These are phyloP conservation scores for Zelostemma sp. DNA, from an alignment of 1,140 invertebrate species.

Conservation along the genomic window DNA sequence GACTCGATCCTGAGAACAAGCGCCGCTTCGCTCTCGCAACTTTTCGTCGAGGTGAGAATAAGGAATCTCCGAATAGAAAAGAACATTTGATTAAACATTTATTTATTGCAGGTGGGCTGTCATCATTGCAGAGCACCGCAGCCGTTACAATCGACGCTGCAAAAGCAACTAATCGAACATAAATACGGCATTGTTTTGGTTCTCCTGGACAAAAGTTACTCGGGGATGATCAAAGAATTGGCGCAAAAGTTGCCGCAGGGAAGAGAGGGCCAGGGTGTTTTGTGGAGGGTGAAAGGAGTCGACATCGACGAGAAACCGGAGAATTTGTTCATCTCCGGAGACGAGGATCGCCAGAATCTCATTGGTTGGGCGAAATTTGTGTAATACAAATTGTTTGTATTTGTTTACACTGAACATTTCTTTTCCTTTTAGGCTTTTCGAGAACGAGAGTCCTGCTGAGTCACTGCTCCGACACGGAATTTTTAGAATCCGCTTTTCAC, in stretches of 20 bases:
- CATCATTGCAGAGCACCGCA: constrained; percentile 63
- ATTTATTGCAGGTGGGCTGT: constrained; percentile 59
- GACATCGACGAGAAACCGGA: constrained; percentile 37
- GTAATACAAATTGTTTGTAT: too few species aligned
- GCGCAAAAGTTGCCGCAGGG: constrained; percentile 54
- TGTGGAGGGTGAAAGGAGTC: constrained; percentile 58
- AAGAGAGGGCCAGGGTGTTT: constrained; percentile 58
- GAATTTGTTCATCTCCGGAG: constrained; percentile 56
- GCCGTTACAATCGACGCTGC: constrained; percentile 53
- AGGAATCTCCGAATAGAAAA: too few species aligned
- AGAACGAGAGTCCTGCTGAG: constrained; percentile 58
- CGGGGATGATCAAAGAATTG: constrained; percentile 51
- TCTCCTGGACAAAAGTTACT: constrained; percentile 55
- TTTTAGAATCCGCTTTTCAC: constrained; percentile 61
- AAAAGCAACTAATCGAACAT: constrained; percentile 59
- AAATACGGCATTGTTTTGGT: constrained; percentile 54
- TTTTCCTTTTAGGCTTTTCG: constrained; percentile 59
- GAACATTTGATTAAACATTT: too few species aligned
- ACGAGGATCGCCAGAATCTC: constrained; percentile 63
- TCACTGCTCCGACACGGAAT: constrained; percentile 62
- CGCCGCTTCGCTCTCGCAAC: constrained; percentile 57
- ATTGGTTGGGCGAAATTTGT: constrained; percentile 53
- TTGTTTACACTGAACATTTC: too few species aligned
- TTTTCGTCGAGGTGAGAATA: constrained; percentile 56
- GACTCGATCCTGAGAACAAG: constrained; percentile 59